phyloP scores from a whole-genome alignment of 2,113 vertebrate species.

The Salminus brasiliensis region DNA sequence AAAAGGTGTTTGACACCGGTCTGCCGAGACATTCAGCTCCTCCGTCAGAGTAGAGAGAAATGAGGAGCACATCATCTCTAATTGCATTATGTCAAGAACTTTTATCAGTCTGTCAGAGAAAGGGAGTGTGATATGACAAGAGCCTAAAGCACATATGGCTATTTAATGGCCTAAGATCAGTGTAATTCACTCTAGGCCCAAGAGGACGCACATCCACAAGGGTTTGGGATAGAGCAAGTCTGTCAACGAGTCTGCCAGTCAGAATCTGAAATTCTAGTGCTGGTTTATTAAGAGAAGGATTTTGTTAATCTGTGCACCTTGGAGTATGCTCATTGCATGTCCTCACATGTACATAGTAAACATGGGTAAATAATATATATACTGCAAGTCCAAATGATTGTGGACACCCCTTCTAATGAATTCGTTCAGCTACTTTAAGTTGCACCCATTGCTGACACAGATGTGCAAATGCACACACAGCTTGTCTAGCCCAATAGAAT shows the following conservation, averaged over 20 bases:
- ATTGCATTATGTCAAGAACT: conserved; percentile 33
- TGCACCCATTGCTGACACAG: too few relatives aligned
- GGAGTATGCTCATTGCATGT: not conserved
- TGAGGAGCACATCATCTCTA: conserved; percentile 41
- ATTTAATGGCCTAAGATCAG: conserved; percentile 11
- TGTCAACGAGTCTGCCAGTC: conserved; percentile 27
- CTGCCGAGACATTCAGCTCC: conserved; percentile 31
- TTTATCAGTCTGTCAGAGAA: conserved; percentile 45
- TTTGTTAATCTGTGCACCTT: not conserved
- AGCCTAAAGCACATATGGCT: conserved; percentile 26
- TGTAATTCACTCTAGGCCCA: conserved; percentile 25
- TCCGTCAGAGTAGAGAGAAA: conserved; percentile 17
- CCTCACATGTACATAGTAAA: not conserved
- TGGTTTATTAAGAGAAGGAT: not conserved
- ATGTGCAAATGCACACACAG: not conserved
- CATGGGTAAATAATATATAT: not conserved
- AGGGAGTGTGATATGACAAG: conserved; percentile 34
- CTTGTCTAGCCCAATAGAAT: too few relatives aligned
- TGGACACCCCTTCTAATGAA: too few relatives aligned
- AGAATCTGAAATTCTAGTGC: not conserved
- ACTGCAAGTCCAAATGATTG: too few relatives aligned
- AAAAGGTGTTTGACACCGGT: conserved; percentile 24
- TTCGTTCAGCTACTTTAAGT: too few relatives aligned
- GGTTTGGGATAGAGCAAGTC: not conserved
- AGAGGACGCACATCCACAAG: not conserved